Base-by-base conservation (phyloP, 1,140 invertebrate species). In the Aricia agestis region DNA sequence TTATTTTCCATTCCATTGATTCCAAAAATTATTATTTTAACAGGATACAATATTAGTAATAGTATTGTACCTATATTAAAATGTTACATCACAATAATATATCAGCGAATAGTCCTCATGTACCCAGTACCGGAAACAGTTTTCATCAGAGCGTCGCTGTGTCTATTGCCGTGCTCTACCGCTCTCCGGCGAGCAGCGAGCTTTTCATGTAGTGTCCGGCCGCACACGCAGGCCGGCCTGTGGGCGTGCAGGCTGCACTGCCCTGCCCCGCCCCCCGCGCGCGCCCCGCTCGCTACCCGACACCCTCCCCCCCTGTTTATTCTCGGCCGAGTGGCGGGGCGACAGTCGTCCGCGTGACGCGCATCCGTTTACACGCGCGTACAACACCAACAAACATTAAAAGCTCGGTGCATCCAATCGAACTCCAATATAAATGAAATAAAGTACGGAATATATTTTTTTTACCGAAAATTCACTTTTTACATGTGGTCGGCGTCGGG, bases 321-420 rank as follows among this genome's bases (percentile, higher is more conserved):
- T 90, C 87, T 90, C 84, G 80, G 78, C 77, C 82, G 78, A 77
- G 82, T 82, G 81, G 85, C 84, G 85, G 83, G 80, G 83, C 83
- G 87, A 82, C 87, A 90, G 87, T 89, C 84, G 85, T 79, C 82
- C 87, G 86, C 86, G 86, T 87, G 86, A 85, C 85, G 87, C 85
- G 86, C 78, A 73, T 70, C 75, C 52, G 76, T 79, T 78, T 78
- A 78, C 78, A 87, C 86, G 85, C 81, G 85, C 82, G 86, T 84
- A 83, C 66, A 76, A 68, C 73, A 74, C 68, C 73, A 69, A 69
- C 75, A 77, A 79, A 76, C 72, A 73, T 79, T 75, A 77, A 80
- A 75, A 79, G 80, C 81, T 81, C 82, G 84, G 86, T 88, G 87
- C 86, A 88, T 83, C 77, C 77, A 74, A 82, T 78, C 85, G 83